Evolutionary conservation across 2,888 invertebrate species (phyloP).

Genomic region (Byasa hedistus): DNA sequence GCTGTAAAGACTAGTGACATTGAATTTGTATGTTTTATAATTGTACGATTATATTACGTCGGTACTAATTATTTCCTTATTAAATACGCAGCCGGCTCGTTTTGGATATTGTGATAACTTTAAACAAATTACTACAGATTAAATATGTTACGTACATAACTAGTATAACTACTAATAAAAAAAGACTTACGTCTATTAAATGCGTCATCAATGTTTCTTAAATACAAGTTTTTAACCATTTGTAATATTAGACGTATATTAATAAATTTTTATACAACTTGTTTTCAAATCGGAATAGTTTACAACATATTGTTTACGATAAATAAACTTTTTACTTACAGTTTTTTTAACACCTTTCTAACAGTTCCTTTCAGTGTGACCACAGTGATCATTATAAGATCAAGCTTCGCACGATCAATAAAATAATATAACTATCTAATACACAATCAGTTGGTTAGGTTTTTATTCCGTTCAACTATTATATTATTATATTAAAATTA

Average conservation of each 20-base stretch:
- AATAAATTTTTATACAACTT: no score
- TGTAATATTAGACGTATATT: neutral
- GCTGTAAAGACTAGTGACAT: conserved; percentile 9
- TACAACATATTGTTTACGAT: no score
- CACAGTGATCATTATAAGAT: conserved; percentile 40
- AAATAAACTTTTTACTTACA: conserved; percentile 50
- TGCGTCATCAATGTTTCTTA: neutral
- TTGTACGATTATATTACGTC: conserved; percentile 18
- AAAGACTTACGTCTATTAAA: neutral
- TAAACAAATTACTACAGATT: neutral
- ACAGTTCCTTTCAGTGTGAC: conserved; percentile 49
- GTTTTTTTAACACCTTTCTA: conserved; percentile 52
- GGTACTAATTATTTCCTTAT: conserved; percentile 28
- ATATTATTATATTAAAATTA: conserved; percentile 1
- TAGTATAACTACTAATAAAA: no score
- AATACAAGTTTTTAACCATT: neutral
- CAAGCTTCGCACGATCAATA: conserved; percentile 14
- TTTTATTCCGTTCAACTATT: neutral
- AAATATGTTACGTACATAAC: no score
- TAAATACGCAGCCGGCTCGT: conserved; percentile 4
- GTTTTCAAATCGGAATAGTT: no score
- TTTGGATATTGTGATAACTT: neutral
- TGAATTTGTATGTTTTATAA: conserved; percentile 25
- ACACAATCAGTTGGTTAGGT: neutral
- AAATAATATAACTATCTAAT: neutral